A percentile compares a stretch with the other conserved stretches of the same genome.
phyloP scores from a whole-genome alignment of 2,888 invertebrate genomes.

The Lochmaea crataegi region DNA sequence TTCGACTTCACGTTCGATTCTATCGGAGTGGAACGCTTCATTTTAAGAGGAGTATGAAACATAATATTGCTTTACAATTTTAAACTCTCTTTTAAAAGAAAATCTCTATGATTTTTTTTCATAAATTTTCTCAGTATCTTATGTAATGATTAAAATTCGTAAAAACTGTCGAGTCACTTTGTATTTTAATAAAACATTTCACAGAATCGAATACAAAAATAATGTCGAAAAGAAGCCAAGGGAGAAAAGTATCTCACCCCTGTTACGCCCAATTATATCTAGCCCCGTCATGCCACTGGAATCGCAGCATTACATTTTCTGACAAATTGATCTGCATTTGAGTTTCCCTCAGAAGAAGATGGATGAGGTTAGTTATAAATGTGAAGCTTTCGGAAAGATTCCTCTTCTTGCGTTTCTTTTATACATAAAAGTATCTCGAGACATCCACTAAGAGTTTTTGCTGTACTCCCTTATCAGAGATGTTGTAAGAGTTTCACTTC shows the following conservation, averaged over 20 bases:
- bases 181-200: not conserved
- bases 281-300: conserved; percentile 47
- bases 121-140: too few relatives aligned
- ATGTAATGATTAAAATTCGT: not conserved
- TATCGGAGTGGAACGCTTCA: too few relatives aligned
- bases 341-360: conserved; percentile 66
- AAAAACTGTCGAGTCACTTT: not conserved
- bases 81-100: too few relatives aligned
- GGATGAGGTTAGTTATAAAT: conserved; percentile 69
- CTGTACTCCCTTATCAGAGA: conserved; percentile 63
- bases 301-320: conserved; percentile 66
- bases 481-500: conserved; percentile 65
- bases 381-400: conserved; percentile 67
- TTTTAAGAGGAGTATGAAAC: too few relatives aligned
- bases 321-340: conserved; percentile 69
- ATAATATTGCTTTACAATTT: too few relatives aligned
- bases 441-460: conserved; percentile 59
- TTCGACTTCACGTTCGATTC: too few relatives aligned
- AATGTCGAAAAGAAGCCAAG: not conserved
- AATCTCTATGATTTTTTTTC: too few relatives aligned
- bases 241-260: not conserved
- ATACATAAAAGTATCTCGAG: conserved; percentile 64
- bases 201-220: not conserved
- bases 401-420: conserved; percentile 63
- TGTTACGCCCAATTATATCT: conserved; percentile 43